Evolutionary conservation across 2,888 invertebrate genomes (phyloP), one percentile per base, ranked within the genome.

Genomic region (Lumbricus terrestris): DNA sequence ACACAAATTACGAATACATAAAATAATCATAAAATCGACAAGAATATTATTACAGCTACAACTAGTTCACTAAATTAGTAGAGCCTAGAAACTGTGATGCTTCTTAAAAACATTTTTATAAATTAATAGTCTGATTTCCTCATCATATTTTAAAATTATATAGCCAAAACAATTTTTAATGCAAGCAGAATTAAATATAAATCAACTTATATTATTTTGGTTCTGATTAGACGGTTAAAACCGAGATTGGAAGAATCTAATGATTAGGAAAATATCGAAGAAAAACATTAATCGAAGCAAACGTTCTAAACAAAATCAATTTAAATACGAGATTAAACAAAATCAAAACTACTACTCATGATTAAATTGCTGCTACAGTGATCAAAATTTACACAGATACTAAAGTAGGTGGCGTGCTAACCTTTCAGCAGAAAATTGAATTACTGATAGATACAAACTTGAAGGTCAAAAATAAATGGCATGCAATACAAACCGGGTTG

Each of bases 401-500:
- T 5, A n/a, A 69, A n/a, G n/a, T 69, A 69, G n/a, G 29, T 69
- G n/a, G 8, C 29, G n/a, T 69, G 69, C 16, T 69, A 69, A 69
- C n/a, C n/a, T n/a, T 69, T 69, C 29, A 69, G 69, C 69, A 69
- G 69, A 69, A 69, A 69, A 29, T 69, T 69, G 69, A 69, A 69
- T 69, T 69, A 69, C 11, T n/a, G 29, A 69, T n/a, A 69, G 69
- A 69, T n/a, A 69, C 69, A 29, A 69, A 69, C n/a, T 69, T n/a
- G n/a, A n/a, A 69, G 11, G 16, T 1, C 11, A 69, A 69, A n/a
- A n/a, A 47, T n/a, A 69, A n/a, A 69, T n/a, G 29, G n/a, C 69
- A 69, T 69, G 69, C 69, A 35, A 23, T 85, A 85, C 85, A 85
- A 85, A 90, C 91, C 90, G 89, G 89, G 13, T 88, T n/a, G 33